Percentiles rank a stretch among this genome's conserved stretches.
phyloP scores from a whole-genome alignment of 2,888 invertebrate species.

The Microctonus hyperodae region DNA sequence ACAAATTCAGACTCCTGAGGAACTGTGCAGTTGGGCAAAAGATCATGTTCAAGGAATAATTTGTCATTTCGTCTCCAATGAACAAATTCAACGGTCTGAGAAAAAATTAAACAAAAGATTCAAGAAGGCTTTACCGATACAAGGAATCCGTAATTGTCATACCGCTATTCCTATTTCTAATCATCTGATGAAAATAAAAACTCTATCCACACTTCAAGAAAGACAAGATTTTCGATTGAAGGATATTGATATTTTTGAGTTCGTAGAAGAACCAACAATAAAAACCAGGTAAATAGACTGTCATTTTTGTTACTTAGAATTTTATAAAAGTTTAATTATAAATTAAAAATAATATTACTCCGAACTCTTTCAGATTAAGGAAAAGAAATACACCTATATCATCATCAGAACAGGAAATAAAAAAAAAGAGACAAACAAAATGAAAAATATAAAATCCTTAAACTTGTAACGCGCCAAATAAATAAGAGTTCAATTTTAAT shows the following conservation, averaged over 20 bases:
- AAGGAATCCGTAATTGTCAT: slow-evolving; percentile 32
- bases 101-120: slow-evolving; percentile 30
- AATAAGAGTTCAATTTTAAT: no score
- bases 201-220: background rate
- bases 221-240: slow-evolving; percentile 6
- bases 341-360: no score
- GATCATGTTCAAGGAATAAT: slow-evolving; percentile 26
- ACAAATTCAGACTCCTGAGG: slow-evolving; percentile 32
- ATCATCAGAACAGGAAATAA: no score
- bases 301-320: no score
- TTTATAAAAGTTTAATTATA: no score
- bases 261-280: no score
- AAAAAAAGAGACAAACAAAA: no score
- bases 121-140: slow-evolving; percentile 22
- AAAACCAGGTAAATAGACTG: no score
- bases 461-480: no score
- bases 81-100: slow-evolving; percentile 14
- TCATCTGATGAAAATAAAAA: slow-evolving; percentile 1
- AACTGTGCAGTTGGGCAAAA: slow-evolving; percentile 29
- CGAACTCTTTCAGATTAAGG: no score
- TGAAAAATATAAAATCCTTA: no score
- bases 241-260: background rate
- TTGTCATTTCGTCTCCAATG: slow-evolving; percentile 27
- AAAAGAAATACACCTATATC: no score
- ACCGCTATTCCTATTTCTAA: slow-evolving; percentile 24